Evolutionary conservation across 1,140 invertebrate species (phyloP).

Genomic region (Helicoverpa armigera): DNA sequence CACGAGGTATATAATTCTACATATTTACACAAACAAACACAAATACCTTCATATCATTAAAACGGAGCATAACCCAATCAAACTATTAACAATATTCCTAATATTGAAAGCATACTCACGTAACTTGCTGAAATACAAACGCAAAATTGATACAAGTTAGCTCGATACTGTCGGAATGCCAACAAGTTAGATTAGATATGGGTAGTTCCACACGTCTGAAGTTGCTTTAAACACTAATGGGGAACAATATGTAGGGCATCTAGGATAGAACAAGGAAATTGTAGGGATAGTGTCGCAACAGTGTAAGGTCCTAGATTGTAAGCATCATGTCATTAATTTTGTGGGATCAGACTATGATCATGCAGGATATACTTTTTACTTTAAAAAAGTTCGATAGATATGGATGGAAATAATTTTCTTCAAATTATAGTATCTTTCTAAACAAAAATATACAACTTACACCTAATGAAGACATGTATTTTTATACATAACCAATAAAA

Average conservation of each 20-base stretch:
- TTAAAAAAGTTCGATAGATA: too few species aligned
- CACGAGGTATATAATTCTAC: background rate
- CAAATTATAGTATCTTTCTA: too few species aligned
- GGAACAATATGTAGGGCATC: background rate
- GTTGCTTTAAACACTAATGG: slow-evolving; percentile 32
- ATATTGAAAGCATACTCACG: slow-evolving; percentile 31
- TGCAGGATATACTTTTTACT: too few species aligned
- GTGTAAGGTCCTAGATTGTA: too few species aligned
- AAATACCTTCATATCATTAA: background rate
- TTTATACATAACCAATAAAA: too few species aligned
- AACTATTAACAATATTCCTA: slow-evolving; percentile 23
- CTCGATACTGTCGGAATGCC: slow-evolving; percentile 11
- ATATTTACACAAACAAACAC: background rate
- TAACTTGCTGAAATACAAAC: slow-evolving; percentile 40
- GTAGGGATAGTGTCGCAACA: background rate
- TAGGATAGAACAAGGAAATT: background rate
- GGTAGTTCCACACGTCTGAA: slow-evolving; percentile 30
- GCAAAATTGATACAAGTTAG: slow-evolving; percentile 47
- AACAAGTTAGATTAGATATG: slow-evolving; percentile 46
- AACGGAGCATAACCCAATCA: background rate
- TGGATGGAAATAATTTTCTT: too few species aligned
- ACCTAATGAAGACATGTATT: too few species aligned
- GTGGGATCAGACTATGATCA: too few species aligned
- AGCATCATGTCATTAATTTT: too few species aligned
- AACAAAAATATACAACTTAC: too few species aligned